Evolutionary conservation across 2,888 invertebrate genomes (phyloP).

Genomic region (Dynastes maya): DNA sequence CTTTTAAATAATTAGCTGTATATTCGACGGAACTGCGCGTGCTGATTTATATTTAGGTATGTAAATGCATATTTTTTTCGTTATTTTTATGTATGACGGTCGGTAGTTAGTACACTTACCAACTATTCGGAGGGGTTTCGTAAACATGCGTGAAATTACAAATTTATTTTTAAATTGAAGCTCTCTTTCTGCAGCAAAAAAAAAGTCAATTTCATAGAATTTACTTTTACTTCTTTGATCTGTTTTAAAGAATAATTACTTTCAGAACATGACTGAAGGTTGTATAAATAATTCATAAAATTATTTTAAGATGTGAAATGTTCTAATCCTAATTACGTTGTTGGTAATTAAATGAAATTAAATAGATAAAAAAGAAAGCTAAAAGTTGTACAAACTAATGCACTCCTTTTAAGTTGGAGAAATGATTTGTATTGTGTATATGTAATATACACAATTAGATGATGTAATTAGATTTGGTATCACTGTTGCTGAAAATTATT

Average conservation of each 20-base stretch:
- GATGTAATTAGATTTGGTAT: no score
- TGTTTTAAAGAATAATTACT: background rate
- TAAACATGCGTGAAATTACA: constrained; percentile 6
- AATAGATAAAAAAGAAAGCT: background rate
- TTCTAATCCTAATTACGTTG: background rate
- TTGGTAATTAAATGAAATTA: background rate
- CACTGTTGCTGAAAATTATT: no score
- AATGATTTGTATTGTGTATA: background rate
- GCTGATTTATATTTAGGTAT: background rate
- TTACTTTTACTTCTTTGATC: background rate
- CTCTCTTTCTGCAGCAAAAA: background rate
- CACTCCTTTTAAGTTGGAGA: background rate
- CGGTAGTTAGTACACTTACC: background rate
- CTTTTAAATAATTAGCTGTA: constrained; percentile 5
- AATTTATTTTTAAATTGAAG: constrained; percentile 1
- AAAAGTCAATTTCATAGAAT: background rate
- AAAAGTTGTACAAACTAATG: background rate
- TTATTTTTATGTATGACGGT: constrained; percentile 6
- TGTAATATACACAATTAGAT: background rate
- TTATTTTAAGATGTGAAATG: background rate
- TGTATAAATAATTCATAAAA: background rate
- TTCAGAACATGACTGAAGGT: background rate
- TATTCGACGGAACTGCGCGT: background rate
- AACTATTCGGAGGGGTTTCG: background rate
- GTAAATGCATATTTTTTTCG: constrained; percentile 15